Conservation (phyloP, 2,888 invertebrate species). For the Rhamnusium bicolor region DNA sequence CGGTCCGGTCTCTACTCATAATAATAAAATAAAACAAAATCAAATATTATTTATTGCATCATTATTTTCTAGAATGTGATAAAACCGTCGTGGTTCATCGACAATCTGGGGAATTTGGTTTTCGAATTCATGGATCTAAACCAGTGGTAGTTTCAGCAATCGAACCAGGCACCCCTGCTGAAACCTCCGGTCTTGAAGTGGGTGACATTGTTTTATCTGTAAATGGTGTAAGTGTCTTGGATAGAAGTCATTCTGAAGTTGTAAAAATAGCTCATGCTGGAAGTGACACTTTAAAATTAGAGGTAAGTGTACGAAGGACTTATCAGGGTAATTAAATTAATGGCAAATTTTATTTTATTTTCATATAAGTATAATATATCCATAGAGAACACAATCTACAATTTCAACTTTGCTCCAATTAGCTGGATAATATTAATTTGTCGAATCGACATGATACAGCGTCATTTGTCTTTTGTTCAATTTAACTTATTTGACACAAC, state of each 20-base stretch:
- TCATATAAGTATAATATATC: too few species aligned
- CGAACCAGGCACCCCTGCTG: slow-evolving; percentile 94
- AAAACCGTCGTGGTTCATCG: slow-evolving; percentile 88
- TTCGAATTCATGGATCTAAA: slow-evolving; percentile 94
- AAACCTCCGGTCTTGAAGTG: slow-evolving; percentile 91
- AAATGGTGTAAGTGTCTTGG: slow-evolving; percentile 91
- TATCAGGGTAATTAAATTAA: too few species aligned
- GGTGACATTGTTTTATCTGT: slow-evolving; percentile 95
- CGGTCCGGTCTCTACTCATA: too few species aligned
- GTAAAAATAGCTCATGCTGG: slow-evolving; percentile 93
- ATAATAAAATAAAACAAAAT: too few species aligned
- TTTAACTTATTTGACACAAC: too few species aligned
- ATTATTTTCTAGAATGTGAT: slow-evolving; percentile 81
- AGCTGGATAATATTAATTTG: too few species aligned
- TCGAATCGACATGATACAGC: too few species aligned
- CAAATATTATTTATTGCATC: not conserved
- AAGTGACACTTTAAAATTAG: slow-evolving; percentile 87
- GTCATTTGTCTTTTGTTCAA: too few species aligned
- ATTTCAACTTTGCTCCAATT: too few species aligned
- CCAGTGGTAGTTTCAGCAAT: slow-evolving; percentile 98
- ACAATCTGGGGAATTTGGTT: slow-evolving; percentile 92
- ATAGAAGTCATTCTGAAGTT: slow-evolving; percentile 94
- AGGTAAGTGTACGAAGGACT: slow-evolving; percentile 73
- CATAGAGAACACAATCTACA: too few species aligned
- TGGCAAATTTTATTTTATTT: too few species aligned